These are phyloP conservation scores for Lysiphlebus fabarum DNA, from an alignment of 1,140 invertebrate genomes.

Conservation along the genomic window DNA sequence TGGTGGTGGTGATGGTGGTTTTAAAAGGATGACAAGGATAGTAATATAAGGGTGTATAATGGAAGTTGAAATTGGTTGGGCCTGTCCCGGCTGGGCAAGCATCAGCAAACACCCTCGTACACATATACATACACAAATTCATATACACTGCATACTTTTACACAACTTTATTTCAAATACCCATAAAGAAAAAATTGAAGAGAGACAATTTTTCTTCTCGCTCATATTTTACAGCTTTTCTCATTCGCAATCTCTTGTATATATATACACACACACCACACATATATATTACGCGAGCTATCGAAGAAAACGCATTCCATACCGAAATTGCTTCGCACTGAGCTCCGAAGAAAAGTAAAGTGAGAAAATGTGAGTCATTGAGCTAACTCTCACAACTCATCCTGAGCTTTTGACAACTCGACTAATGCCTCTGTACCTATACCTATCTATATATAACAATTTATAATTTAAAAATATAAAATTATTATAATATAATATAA, in stretches of 20 bases:
- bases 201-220: no score
- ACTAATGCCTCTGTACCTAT: no score
- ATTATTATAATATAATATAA: no score
- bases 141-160: no score
- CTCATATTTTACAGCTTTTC: neutral
- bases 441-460: no score
- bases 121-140: no score
- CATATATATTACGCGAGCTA: slow-evolving; percentile 31
- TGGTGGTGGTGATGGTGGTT: neutral
- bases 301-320: slow-evolving; percentile 53
- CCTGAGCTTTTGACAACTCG: no score
- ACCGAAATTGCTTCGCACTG: slow-evolving; percentile 52
- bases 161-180: slow-evolving; percentile 3
- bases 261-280: slow-evolving; percentile 14
- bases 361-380: neutral
- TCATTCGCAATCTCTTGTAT: slow-evolving; percentile 12
- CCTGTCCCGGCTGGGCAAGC: slow-evolving; percentile 51
- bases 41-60: slow-evolving; percentile 49
- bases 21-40: neutral
- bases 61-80: slow-evolving; percentile 56
- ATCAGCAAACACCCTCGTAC: slow-evolving; percentile 7
- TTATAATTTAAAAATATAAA: slow-evolving; percentile 21
- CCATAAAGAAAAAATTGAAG: neutral
- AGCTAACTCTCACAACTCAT: neutral
- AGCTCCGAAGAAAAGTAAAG: slow-evolving; percentile 7